Percentiles rank a stretch among this genome's conserved stretches.
Evolutionary conservation across 1,140 invertebrate species (phyloP).

Genomic region (Conus ventricosus): DNA sequence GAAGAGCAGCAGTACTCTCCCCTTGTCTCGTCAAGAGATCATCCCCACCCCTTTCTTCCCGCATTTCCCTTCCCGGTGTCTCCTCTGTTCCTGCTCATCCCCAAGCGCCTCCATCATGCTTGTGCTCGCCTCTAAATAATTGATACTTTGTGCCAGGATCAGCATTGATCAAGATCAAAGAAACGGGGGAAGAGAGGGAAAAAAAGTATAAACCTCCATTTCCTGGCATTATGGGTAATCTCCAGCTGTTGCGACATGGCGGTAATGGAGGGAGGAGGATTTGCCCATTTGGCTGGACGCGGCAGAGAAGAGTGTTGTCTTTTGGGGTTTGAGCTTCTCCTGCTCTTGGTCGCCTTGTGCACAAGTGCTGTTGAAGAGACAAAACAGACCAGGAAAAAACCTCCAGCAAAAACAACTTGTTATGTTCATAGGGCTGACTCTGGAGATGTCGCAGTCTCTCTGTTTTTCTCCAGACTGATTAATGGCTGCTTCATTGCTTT

Average conservation of each 20-base stretch:
- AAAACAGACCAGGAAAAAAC: too few relatives aligned
- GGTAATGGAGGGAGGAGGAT: background rate
- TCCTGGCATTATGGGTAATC: background rate
- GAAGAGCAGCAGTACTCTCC: background rate
- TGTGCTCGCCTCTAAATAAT: constrained; percentile 20
- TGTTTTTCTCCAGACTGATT: too few relatives aligned
- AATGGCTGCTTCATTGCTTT: too few relatives aligned
- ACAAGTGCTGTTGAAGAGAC: too few relatives aligned
- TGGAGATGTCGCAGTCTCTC: too few relatives aligned
- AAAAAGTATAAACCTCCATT: background rate
- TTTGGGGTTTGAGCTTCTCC: background rate
- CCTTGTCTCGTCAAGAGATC: background rate
- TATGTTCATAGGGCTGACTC: too few relatives aligned
- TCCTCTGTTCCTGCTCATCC: background rate
- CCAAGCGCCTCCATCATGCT: too few relatives aligned
- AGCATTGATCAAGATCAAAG: constrained; percentile 35
- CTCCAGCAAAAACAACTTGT: too few relatives aligned
- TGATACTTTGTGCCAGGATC: constrained; percentile 12
- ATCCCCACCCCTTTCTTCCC: background rate
- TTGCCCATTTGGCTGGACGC: background rate
- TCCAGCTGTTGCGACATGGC: background rate
- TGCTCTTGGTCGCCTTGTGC: too few relatives aligned
- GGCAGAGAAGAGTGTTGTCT: background rate
- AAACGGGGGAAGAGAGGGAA: background rate
- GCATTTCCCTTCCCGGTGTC: background rate